Evolutionary conservation across 2,797 vertebrate genomes (phyloP).

Genomic region (Aplochiton taeniatus): DNA sequence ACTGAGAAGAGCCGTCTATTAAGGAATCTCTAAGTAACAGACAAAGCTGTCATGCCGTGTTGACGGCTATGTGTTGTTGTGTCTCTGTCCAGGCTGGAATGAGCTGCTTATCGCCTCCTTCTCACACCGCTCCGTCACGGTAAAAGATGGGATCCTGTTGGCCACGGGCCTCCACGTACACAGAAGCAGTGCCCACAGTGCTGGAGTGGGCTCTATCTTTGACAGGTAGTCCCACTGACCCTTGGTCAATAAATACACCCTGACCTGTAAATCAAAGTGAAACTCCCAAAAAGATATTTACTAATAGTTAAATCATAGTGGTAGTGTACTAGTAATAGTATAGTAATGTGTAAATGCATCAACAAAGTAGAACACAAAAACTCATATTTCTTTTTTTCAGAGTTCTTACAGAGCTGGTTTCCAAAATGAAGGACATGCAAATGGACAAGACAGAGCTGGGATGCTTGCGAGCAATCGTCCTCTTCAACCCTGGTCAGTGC

Average conservation of each 20-base stretch:
- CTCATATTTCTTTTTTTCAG: slow-evolving; percentile 58
- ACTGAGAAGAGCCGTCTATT: too few relatives aligned
- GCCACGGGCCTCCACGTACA: slow-evolving; percentile 94
- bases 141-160: slow-evolving; percentile 93
- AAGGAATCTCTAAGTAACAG: too few relatives aligned
- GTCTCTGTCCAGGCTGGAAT: slow-evolving; percentile 83
- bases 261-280: neutral
- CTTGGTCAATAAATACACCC: too few relatives aligned
- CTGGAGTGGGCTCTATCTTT: slow-evolving; percentile 95
- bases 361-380: too few relatives aligned
- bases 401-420: slow-evolving; percentile 94
- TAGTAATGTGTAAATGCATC: too few relatives aligned
- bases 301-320: too few relatives aligned
- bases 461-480: slow-evolving; percentile 92
- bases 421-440: slow-evolving; percentile 99
- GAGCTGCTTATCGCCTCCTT: slow-evolving; percentile 96
- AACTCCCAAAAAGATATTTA: too few relatives aligned
- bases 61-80: neutral
- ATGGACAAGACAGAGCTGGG: slow-evolving; percentile 97
- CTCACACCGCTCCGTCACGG: slow-evolving; percentile 93
- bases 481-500: slow-evolving; percentile 91
- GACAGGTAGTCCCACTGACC: slow-evolving; percentile 79
- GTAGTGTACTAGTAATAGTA: too few relatives aligned
- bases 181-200: slow-evolving; percentile 94
- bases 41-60: too few relatives aligned